phyloP scores from a whole-genome alignment of 2,888 invertebrate species.

The Apotomis turbidana region DNA sequence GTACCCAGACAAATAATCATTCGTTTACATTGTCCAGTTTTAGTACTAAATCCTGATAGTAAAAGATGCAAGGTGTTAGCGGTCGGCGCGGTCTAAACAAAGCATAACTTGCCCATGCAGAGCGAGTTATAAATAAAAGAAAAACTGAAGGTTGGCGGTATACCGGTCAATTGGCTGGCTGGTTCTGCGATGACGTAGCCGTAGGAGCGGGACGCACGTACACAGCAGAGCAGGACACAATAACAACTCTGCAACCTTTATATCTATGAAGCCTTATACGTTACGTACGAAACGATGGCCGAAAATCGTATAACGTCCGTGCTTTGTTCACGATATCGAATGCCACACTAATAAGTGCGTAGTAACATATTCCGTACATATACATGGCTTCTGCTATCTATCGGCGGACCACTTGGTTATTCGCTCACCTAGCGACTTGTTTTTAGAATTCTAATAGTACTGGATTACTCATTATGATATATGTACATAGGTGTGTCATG shows the following conservation, averaged over 20 bases:
- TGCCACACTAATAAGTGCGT: conserved; percentile 32
- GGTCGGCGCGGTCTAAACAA: conserved; percentile 54
- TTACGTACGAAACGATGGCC: conserved; percentile 73
- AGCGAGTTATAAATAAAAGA: conserved; percentile 83
- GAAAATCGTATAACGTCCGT: conserved; percentile 77
- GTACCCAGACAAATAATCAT: background rate
- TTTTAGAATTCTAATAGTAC: conserved; percentile 7
- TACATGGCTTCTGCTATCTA: conserved; percentile 33
- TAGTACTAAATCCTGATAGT: conserved; percentile 22
- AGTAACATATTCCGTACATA: conserved; percentile 10
- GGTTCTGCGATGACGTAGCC: conserved; percentile 79
- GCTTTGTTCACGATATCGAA: conserved; percentile 68
- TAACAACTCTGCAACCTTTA: conserved; percentile 67
- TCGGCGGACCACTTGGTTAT: background rate
- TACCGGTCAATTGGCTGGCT: conserved; percentile 83
- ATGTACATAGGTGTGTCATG: background rate
- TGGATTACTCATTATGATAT: conserved; percentile 9
- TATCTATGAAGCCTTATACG: conserved; percentile 79
- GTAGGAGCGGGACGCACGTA: conserved; percentile 59
- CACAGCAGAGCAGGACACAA: conserved; percentile 56
- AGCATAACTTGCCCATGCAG: conserved; percentile 78
- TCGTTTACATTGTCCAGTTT: background rate
- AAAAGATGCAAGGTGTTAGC: conserved; percentile 44
- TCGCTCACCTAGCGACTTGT: too few relatives aligned
- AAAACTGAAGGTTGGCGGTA: conserved; percentile 83